These are phyloP conservation scores for Corythaixoides concolor DNA, from an alignment of 2,113 vertebrate species.

Conservation along the genomic window DNA sequence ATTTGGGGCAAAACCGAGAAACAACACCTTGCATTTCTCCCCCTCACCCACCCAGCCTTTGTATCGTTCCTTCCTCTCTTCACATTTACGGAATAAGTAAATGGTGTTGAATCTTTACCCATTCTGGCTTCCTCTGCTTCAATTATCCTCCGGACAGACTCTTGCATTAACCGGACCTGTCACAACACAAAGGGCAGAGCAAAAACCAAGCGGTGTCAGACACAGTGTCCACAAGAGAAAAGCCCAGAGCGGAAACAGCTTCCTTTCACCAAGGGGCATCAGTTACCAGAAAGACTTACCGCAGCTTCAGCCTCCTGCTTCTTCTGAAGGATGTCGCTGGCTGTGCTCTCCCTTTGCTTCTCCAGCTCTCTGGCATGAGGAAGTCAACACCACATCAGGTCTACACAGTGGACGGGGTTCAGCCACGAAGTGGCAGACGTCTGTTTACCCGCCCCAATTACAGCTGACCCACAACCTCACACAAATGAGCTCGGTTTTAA, in stretches of 20 bases:
- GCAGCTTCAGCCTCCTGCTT: conserved; percentile 95
- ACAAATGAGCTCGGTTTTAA: neutral
- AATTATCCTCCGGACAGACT: conserved; percentile 94
- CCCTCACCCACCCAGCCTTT: neutral
- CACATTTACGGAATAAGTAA: neutral
- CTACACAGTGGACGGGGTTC: neutral
- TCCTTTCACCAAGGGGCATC: neutral
- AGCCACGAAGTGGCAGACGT: neutral
- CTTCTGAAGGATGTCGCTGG: conserved; percentile 87
- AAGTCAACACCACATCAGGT: neutral
- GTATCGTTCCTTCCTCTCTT: neutral
- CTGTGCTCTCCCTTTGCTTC: conserved; percentile 88
- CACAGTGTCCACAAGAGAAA: neutral
- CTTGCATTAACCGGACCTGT: conserved; percentile 96
- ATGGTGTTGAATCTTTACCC: conserved; percentile 77
- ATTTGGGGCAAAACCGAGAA: neutral
- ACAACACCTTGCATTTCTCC: neutral
- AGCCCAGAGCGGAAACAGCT: neutral
- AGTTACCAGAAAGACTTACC: conserved; percentile 74
- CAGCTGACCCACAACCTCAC: neutral
- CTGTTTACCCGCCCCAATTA: neutral
- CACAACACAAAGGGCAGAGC: neutral
- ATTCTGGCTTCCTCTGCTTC: conserved; percentile 93
- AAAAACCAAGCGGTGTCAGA: neutral
- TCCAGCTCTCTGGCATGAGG: conserved; percentile 86